Evolutionary conservation across 23 tunicate species (phyloP), one percentile per base, ranked within the genome.

Genomic region (Aplidium turbinatum): DNA sequence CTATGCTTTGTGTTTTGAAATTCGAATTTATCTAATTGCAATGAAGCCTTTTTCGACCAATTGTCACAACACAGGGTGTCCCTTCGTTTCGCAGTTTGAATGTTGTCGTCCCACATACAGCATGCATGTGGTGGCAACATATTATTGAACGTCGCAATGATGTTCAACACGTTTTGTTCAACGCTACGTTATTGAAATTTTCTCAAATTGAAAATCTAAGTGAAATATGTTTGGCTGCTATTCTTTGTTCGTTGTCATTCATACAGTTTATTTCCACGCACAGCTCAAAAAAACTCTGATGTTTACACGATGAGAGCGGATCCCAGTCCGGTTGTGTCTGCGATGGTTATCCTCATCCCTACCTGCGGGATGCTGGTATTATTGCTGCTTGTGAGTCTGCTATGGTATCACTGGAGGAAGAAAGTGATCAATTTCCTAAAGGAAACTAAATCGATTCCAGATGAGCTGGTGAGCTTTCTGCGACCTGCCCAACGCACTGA

Each of bases 391-490:
- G 19, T 57, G 21, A 28, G 30, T 56, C 22, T 56, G 35, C 34
- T 57, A 1, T 33, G 36, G 0, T 0, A 21, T 6, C 34, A 30
- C 2, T 13, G 23, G 20, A 31, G 53, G 1, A 57, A 35, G 4
- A 74, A 57, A 24, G 33, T 74, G 2, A 9, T 20, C 31, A 38
- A 57, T 6, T 74, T 74, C 26, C 31, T 74, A 9, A 23, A 33
- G 19, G 79, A 74, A n/a, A 74, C 79, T 19, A 74, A 74, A 27
- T 30, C 9, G 33, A 32, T 74, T 0, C 79, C 79, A 1, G 53
- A 57, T 3, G 66, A 74, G 9, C 25, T 74, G 79, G 79, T 74
- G 38, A 54, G 79, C 23, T 18, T 54, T 11, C 50, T 42, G 16
- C 11, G 13, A 42, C 16, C 16, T 16, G 11, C 16, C 13, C 16